Base-by-base conservation (phyloP, 2,797 vertebrate genomes). In the Acanthopagrus latus region DNA sequence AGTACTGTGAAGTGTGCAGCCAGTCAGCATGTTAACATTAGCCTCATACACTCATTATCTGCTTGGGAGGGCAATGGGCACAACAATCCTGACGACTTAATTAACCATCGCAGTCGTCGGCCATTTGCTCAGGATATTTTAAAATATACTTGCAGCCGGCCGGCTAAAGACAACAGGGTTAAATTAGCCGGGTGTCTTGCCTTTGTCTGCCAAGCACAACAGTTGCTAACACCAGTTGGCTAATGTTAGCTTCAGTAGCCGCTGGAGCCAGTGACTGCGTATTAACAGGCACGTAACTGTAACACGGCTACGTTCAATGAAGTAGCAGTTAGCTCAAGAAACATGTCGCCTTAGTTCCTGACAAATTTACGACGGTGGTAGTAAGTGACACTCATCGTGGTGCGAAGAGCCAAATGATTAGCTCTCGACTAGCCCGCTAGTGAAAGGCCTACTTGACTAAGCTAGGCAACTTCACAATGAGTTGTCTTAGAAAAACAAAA, bases 171-270 rank as follows among this genome's bases (percentile, higher is more conserved):
- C 54, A 46, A 29, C 3, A 41, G 27, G 67, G 44, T 25, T 9
- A 56, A 56, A 23, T 66, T n/a, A 29, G 63, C 38, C 12, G 0
- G 13, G 33, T 46, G 9, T 6, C 27, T 25, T 20, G 83, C n/a
- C 83, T 91, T 93, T 93, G 88, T 91, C 75, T 78, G 29, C 59
- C 13, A 20, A 59, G 71, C 70, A 78, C 65, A 81, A 63, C 73
- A 73, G 76, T 55, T 76, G 91, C 91, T 91, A 92, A 68, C 82
- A 50, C 50, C 46, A 74, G 59, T 57, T 76, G 23, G 87, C 85
- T 89, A 84, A 64, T 33, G 74, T 63, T 91, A 90, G 88, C 88
- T 43, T 43, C 1, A 1, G 2, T 56, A 63, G 55, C 55, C 38
- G 71, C 63, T 29, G 25, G n/a, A 47, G 25, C 2, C 14, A 4